These are phyloP conservation scores for Falco punctatus DNA, from an alignment of 2,113 vertebrate genomes.

Conservation along the genomic window DNA sequence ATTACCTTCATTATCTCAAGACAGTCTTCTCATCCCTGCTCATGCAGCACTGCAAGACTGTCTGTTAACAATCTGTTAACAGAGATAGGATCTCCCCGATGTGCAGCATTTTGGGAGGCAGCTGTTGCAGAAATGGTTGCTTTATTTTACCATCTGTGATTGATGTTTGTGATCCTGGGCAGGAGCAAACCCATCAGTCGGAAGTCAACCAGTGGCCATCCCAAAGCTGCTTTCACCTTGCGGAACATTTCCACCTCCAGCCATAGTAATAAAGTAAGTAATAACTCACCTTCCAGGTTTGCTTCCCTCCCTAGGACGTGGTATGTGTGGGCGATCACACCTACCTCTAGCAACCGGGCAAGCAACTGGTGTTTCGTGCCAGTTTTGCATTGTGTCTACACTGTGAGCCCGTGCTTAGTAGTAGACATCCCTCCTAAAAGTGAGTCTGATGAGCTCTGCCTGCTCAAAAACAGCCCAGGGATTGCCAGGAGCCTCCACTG, in stretches of 20 bases:
- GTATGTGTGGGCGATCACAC: neutral
- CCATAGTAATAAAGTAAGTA: neutral
- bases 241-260: slow-evolving; percentile 26
- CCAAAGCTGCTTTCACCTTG: slow-evolving; percentile 59
- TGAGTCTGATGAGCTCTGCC: neutral
- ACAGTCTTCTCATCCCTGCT: neutral
- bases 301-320: neutral
- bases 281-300: neutral
- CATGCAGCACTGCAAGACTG: neutral
- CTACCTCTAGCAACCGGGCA: neutral
- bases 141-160: neutral
- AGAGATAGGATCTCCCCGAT: neutral
- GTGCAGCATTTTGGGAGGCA: neutral
- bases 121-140: neutral
- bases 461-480: neutral
- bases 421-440: neutral
- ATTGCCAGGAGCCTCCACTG: neutral
- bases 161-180: neutral
- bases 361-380: neutral
- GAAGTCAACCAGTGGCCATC: neutral
- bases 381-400: neutral
- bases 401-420: neutral
- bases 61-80: neutral
- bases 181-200: neutral
- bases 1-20: neutral